Evolutionary conservation across 2,113 vertebrate genomes (phyloP), one percentile per base, ranked within the genome.

Genomic region (Entelurus aequoreus): DNA sequence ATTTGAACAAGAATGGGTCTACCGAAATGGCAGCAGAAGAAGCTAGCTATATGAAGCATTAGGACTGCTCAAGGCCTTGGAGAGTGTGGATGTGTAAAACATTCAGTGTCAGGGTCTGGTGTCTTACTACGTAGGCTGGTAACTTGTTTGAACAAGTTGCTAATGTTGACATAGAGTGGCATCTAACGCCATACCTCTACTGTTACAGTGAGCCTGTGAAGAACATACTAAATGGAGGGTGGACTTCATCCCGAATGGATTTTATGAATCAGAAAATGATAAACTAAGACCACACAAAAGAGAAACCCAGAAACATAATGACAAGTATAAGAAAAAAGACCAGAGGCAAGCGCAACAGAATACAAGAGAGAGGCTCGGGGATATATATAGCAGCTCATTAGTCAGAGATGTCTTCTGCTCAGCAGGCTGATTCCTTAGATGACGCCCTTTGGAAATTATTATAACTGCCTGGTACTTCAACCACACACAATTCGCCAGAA

Each of bases 361-460:
- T 75, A 78, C 72, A 78, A 72, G 68, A 74, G 82, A 78, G 79
- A 73, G 75, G 54, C 78, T 76, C 72, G 72, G 72, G 76, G 85
- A 85, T 88, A 88, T 86, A 88, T 88, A 86, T 88, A 88, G 85
- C 84, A 81, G 85, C 82, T 86, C 82, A 85, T 88, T 86, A 88
- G 79, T 84, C 78, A 83, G 81, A 82, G 77, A 82, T 80, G 82
- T 84, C 82, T 82, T 82, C 68, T 77, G 66, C 84, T 87, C 84
- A 81, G 82, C 79, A 60, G 84, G 81, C 77, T 78, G 82, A 84
- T 85, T 75, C 65, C 79, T 84, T 67, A 69, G 77, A 84, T 74
- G 84, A 83, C 81, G 82, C 79, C 83, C 75, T 84, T 84, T 80
- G 80, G 80, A 86, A 84, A 86, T 84, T 82, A 86, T 87, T 86